phyloP scores from a whole-genome alignment of 2,113 vertebrate genomes.

The Lampris incognitus region DNA sequence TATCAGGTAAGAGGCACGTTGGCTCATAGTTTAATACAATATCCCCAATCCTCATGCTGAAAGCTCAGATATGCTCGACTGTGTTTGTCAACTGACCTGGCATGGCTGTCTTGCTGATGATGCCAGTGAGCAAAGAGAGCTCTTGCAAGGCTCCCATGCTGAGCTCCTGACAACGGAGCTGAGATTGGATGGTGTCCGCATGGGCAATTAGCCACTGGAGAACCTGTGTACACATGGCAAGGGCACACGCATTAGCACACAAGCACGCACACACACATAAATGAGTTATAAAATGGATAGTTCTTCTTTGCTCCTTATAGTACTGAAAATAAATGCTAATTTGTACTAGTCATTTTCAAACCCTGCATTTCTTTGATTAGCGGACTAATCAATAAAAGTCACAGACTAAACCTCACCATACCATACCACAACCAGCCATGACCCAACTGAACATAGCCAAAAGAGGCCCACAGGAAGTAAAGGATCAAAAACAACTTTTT shows the following conservation, averaged over 20 bases:
- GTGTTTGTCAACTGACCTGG: slow-evolving; percentile 83
- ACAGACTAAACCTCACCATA: too few relatives aligned
- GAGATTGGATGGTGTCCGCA: slow-evolving; percentile 93
- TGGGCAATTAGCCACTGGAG: slow-evolving; percentile 96
- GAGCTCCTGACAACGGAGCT: slow-evolving; percentile 91
- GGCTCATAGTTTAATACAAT: too few relatives aligned
- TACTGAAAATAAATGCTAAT: too few relatives aligned
- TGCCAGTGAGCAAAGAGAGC: slow-evolving; percentile 91
- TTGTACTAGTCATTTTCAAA: too few relatives aligned
- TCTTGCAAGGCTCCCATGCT: slow-evolving; percentile 91
- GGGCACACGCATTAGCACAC: slow-evolving; percentile 1
- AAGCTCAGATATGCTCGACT: background rate
- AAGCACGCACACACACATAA: slow-evolving; percentile 8
- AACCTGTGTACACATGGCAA: slow-evolving; percentile 78
- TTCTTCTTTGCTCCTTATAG: too few relatives aligned
- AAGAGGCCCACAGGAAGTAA: too few relatives aligned
- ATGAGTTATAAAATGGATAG: background rate
- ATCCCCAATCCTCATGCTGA: too few relatives aligned
- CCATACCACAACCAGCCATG: too few relatives aligned
- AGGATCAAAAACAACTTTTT: background rate
- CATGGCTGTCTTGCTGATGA: slow-evolving; percentile 97
- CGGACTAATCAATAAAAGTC: too few relatives aligned
- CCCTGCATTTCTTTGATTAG: too few relatives aligned
- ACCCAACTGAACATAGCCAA: too few relatives aligned
- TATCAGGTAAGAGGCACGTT: too few relatives aligned